A percentile compares a stretch with the other conserved stretches of the same genome.
These are phyloP conservation scores for Hypercompe scribonia DNA, from an alignment of 2,888 invertebrate genomes.

Conservation along the genomic window DNA sequence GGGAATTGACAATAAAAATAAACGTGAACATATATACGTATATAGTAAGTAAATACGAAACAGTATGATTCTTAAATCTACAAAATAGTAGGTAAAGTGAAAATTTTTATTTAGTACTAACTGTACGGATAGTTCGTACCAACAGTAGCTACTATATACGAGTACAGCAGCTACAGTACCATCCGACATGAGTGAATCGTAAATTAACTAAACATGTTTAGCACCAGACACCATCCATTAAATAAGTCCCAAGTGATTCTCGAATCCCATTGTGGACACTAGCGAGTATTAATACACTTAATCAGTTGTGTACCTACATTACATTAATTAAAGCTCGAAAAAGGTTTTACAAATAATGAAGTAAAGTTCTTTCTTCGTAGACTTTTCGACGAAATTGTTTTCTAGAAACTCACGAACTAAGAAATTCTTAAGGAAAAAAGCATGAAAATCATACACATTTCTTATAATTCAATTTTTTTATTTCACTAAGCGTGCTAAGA, in stretches of 20 bases:
- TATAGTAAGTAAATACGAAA: not conserved
- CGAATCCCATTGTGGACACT: not conserved
- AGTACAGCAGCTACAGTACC: not conserved
- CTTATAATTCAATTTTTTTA: slow-evolving; percentile 59
- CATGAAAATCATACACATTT: slow-evolving; percentile 47
- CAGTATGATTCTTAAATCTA: not conserved
- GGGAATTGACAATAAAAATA: not conserved
- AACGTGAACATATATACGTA: no score
- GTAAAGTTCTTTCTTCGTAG: not conserved
- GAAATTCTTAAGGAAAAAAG: slow-evolving; percentile 36
- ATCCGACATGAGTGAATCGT: not conserved
- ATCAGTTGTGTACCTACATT: not conserved
- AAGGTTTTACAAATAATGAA: not conserved
- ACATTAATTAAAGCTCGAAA: not conserved
- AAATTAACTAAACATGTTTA: not conserved
- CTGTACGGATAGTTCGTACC: no score
- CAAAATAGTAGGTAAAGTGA: not conserved
- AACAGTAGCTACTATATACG: no score
- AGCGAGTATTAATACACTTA: not conserved
- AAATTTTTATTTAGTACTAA: not conserved
- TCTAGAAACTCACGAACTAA: slow-evolving; percentile 41
- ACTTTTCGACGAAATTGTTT: slow-evolving; percentile 33
- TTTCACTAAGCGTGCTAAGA: slow-evolving; percentile 55
- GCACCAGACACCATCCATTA: not conserved
- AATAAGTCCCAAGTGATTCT: not conserved